Conservation (phyloP, 2,113 vertebrate genomes). For the Calyptommatus sinebrachiatus region DNA sequence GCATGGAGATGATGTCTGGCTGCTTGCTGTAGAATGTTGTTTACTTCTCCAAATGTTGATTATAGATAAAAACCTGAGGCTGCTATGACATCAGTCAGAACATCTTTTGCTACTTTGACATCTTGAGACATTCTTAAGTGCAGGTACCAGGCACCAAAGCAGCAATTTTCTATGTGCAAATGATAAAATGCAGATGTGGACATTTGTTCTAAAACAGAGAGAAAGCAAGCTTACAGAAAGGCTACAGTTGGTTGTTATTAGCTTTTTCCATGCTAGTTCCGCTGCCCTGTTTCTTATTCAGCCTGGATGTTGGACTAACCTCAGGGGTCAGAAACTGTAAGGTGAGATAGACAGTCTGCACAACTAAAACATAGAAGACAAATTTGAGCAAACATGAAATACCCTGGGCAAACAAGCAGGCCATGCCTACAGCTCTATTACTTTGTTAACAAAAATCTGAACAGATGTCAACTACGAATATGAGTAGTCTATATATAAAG, state of each 20-base stretch:
- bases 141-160: no score
- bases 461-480: no score
- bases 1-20: no score
- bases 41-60: not conserved
- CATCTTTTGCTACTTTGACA: not conserved
- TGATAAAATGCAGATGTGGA: not conserved
- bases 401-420: no score
- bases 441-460: no score
- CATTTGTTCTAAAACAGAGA: not conserved
- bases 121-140: not conserved
- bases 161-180: no score
- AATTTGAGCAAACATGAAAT: no score
- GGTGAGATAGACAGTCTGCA: not conserved
- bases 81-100: not conserved
- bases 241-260: not conserved
- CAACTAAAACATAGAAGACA: no score
- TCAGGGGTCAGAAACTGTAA: not conserved
- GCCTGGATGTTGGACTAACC: not conserved
- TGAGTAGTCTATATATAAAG: no score
- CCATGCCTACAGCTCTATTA: no score
- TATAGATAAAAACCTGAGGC: not conserved
- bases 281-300: not conserved
- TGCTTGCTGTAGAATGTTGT: no score
- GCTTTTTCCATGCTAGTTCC: not conserved
- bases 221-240: not conserved